A percentile compares a stretch with the other conserved stretches of the same genome.
phyloP scores from a whole-genome alignment of 2,797 vertebrate genomes.

The Anniella stebbinsi region DNA sequence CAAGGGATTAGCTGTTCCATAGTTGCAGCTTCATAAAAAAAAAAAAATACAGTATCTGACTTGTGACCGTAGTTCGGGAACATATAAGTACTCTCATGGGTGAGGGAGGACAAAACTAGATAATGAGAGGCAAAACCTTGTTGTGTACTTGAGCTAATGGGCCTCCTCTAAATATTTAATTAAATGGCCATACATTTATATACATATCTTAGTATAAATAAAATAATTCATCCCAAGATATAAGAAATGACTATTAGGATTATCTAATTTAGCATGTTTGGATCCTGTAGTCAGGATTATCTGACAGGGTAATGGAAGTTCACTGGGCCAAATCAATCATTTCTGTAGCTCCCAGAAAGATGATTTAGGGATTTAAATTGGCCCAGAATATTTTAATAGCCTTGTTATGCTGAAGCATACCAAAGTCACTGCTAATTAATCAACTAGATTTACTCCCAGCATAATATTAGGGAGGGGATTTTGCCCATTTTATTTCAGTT shows the following conservation, averaged over 20 bases:
- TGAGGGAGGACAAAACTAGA: neutral
- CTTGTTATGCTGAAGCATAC: conserved; percentile 59
- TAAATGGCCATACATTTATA: neutral
- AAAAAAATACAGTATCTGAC: neutral
- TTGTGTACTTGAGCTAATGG: neutral
- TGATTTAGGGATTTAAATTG: conserved; percentile 50
- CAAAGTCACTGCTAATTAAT: conserved; percentile 55
- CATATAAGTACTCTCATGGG: neutral
- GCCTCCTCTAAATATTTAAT: conserved; percentile 26
- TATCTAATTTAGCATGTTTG: conserved; percentile 49
- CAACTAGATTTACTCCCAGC: conserved; percentile 17
- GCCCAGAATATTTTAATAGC: conserved; percentile 63
- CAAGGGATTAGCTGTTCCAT: neutral
- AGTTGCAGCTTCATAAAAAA: conserved; percentile 23
- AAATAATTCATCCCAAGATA: conserved; percentile 27
- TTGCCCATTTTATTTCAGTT: neutral
- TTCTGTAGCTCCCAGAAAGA: conserved; percentile 28
- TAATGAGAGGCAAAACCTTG: conserved; percentile 1
- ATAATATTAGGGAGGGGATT: conserved; percentile 5
- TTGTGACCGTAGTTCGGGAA: conserved; percentile 6
- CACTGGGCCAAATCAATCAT: conserved; percentile 36
- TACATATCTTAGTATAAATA: conserved; percentile 4
- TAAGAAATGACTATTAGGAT: conserved; percentile 26
- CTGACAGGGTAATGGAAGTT: conserved; percentile 51
- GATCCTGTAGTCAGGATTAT: conserved; percentile 37